Evolutionary conservation across 2,888 invertebrate species (phyloP).

Genomic region (Aquatica leii): DNA sequence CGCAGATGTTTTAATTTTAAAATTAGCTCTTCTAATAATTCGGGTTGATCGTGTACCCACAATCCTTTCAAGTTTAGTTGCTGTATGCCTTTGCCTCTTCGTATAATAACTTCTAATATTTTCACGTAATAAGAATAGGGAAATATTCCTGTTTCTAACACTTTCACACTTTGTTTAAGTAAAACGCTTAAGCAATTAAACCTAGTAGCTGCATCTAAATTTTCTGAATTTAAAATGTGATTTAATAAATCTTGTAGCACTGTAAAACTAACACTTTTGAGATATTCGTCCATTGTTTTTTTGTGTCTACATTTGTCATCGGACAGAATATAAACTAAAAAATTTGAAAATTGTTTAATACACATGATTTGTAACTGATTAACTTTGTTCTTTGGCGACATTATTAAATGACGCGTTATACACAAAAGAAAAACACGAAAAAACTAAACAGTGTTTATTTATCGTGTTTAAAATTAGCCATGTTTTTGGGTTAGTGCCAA

Average conservation of each 20-base stretch:
- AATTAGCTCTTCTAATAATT: conserved; percentile 68
- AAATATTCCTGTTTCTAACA: conserved; percentile 73
- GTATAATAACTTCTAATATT: conserved; percentile 71
- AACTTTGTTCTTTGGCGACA: conserved; percentile 73
- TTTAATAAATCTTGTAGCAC: conserved; percentile 74
- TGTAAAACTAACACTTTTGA: conserved; percentile 67
- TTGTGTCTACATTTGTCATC: conserved; percentile 64
- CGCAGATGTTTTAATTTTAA: conserved; percentile 68
- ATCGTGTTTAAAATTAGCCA: not conserved
- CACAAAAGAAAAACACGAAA: not conserved
- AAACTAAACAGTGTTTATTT: not conserved
- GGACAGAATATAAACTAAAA: conserved; percentile 69
- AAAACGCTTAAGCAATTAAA: conserved; percentile 72
- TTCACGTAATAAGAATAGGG: conserved; percentile 76
- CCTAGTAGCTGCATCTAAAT: conserved; percentile 72
- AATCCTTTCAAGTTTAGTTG: conserved; percentile 74
- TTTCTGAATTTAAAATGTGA: conserved; percentile 70
- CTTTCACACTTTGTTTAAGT: conserved; percentile 71
- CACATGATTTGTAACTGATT: conserved; percentile 68
- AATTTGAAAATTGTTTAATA: conserved; percentile 68
- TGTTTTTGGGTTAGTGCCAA: not conserved
- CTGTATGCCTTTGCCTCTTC: conserved; percentile 70
- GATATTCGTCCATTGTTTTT: conserved; percentile 61
- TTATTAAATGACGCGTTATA: conserved; percentile 45
- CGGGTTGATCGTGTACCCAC: conserved; percentile 75